Evolutionary conservation across 2,113 vertebrate genomes (phyloP).

Genomic region (Rhea pennata): DNA sequence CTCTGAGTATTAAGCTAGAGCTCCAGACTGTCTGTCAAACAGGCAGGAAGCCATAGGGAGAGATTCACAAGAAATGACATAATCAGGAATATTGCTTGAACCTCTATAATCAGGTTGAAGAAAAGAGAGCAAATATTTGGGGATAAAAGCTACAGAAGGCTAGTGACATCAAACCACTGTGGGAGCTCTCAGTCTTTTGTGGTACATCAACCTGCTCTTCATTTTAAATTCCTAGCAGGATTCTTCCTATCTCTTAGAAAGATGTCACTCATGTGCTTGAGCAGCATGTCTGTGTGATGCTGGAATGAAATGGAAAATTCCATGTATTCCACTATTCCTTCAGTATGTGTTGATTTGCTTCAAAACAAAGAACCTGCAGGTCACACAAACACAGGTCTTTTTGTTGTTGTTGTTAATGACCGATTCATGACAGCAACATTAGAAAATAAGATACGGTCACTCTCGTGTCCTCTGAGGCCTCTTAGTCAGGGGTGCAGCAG

Average conservation of each 20-base stretch:
- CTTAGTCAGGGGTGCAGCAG: background rate
- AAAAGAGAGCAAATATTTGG: background rate
- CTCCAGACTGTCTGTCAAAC: background rate
- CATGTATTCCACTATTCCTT: background rate
- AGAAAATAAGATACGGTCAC: background rate
- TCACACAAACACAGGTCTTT: background rate
- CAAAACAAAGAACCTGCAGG: background rate
- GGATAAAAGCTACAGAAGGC: background rate
- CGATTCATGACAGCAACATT: background rate
- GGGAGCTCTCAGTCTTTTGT: background rate
- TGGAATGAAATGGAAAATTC: background rate
- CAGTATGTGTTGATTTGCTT: background rate
- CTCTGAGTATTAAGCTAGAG: background rate
- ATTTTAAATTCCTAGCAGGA: background rate
- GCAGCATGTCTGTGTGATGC: background rate
- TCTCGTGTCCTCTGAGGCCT: background rate
- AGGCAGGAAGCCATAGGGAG: background rate
- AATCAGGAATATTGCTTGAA: background rate
- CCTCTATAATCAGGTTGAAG: background rate
- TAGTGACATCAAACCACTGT: background rate
- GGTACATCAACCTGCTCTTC: background rate
- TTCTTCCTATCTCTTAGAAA: background rate
- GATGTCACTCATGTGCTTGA: background rate
- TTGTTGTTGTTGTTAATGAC: background rate
- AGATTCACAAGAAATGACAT: background rate